A percentile compares a stretch with the other conserved stretches of the same genome.
phyloP scores from a whole-genome alignment of 2,113 vertebrate genomes.

The Phoxinus phoxinus region DNA sequence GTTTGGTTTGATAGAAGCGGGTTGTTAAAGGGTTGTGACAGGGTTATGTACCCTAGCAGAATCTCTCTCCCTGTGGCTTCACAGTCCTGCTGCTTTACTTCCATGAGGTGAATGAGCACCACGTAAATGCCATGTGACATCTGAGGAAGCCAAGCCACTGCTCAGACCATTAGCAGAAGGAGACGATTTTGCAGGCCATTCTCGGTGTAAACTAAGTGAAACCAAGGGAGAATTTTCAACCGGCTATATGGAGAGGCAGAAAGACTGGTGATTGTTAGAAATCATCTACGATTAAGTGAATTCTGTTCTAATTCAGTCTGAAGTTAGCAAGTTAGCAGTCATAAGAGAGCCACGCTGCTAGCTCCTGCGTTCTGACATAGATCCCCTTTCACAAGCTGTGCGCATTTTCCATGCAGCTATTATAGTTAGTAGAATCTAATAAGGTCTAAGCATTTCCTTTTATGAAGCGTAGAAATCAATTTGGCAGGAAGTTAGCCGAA shows the following conservation, averaged over 20 bases:
- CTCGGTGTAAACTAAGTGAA: neutral
- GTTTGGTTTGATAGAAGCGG: constrained; percentile 53
- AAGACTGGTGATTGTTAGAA: constrained; percentile 59
- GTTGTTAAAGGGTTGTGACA: constrained; percentile 8
- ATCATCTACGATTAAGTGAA: constrained; percentile 68
- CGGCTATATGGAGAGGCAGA: constrained; percentile 3
- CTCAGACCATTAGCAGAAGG: constrained; percentile 2
- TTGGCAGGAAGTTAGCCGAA: constrained; percentile 70
- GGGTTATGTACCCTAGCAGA: constrained; percentile 14
- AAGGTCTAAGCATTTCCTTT: constrained; percentile 74
- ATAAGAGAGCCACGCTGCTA: constrained; percentile 55
- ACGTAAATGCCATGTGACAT: constrained; percentile 21
- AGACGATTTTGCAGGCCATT: neutral
- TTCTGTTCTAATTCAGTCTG: constrained; percentile 62
- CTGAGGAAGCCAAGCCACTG: neutral
- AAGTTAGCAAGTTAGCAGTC: constrained; percentile 66
- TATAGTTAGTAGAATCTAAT: constrained; percentile 78
- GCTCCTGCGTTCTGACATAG: constrained; percentile 68
- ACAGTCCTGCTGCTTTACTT: neutral
- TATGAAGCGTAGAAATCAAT: constrained; percentile 78
- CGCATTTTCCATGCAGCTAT: constrained; percentile 73
- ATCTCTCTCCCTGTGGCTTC: neutral
- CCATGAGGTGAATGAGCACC: neutral
- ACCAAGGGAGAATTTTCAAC: constrained; percentile 1
- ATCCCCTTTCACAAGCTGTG: constrained; percentile 76